phyloP scores from a whole-genome alignment of 2,113 vertebrate genomes.

The Balaenoptera acutorostrata region DNA sequence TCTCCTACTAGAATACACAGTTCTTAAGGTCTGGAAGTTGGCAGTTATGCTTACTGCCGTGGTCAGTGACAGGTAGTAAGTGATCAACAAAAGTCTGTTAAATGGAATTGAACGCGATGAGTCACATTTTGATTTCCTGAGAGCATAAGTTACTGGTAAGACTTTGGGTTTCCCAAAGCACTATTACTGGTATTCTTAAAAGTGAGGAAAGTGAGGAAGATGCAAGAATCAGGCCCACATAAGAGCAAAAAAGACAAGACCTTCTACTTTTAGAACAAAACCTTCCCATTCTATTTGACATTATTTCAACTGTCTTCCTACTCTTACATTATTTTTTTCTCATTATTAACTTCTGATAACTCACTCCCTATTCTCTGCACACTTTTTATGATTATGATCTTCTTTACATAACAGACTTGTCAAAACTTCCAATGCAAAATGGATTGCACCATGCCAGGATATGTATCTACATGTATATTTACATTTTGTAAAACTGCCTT shows the following conservation, averaged over 20 bases:
- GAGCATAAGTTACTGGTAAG: background rate
- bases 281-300: constrained; percentile 38
- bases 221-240: background rate
- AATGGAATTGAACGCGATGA: background rate
- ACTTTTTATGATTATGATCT: constrained; percentile 32
- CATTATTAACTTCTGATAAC: constrained; percentile 47
- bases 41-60: background rate
- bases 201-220: background rate
- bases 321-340: constrained; percentile 41
- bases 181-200: background rate
- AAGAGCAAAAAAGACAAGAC: background rate
- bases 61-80: background rate
- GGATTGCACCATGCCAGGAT: background rate
- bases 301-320: constrained; percentile 48
- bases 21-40: background rate
- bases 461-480: background rate
- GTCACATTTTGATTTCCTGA: background rate
- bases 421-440: constrained; percentile 33
- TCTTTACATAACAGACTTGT: constrained; percentile 58
- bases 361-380: background rate
- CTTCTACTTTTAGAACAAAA: constrained; percentile 55
- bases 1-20: background rate
- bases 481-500: background rate
- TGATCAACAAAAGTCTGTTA: background rate
- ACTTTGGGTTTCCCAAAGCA: background rate